Evolutionary conservation across 2,888 invertebrate genomes (phyloP), one percentile per base, ranked within the genome.

Genomic region (Lumbricus terrestris): DNA sequence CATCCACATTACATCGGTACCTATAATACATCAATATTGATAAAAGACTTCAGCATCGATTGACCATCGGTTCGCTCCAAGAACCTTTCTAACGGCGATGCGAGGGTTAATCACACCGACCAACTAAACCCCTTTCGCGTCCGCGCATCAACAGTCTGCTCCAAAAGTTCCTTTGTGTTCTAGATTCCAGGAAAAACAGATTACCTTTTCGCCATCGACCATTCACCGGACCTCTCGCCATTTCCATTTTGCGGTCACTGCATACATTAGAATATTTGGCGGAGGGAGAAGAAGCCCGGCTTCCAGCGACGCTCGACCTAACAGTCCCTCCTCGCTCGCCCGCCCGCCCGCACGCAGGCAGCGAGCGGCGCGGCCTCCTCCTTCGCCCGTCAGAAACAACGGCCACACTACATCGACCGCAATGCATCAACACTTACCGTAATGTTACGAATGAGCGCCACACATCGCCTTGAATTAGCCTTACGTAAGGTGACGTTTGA

Each of bases 201-300:
- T n/a, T 69, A 69, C 69, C 69, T 69, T 69, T 69, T 69, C n/a
- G 69, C 69, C 69, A 69, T 1, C 69, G 69, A 69, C 69, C 40
- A 40, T 40, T 40, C 40, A 40, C 13, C 40, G 40, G n/a, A n/a
- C 15, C 13, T 16, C 69, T 69, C 69, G 69, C 69, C 69, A 69
- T 69, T 69, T 69, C 69, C 69, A 69, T 29, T n/a, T n/a, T n/a
- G n/a, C 69, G 69, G 69, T n/a, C 69, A 69, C 69, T n/a, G 69
- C 69, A 69, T 69, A 69, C n/a, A 69, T 69, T 69, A 69, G 69
- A 69, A 69, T 69, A 69, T 69, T 69, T 69, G 69, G 69, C 69
- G 29, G 69, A 69, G 69, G 8, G 29, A 54, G 69, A n/a, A 20
- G 23, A 69, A 29, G 69, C 69, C n/a, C 69, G 11, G 69, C 69